Conservation (phyloP, 2,888 invertebrate species). For the Hydriomena furcata region DNA sequence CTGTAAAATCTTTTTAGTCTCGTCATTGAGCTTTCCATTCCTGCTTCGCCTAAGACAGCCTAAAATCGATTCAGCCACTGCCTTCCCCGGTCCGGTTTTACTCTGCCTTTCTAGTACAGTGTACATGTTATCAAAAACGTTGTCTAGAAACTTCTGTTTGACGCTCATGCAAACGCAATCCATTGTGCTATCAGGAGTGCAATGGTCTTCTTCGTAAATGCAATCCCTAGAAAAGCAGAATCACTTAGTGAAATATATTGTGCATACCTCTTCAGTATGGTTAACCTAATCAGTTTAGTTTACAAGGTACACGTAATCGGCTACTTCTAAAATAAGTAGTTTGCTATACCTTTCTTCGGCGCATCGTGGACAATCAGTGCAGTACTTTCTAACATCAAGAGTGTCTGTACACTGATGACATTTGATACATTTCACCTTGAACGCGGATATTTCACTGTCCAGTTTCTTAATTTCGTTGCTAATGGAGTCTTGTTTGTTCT, state of each 20-base stretch:
- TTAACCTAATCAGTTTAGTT: too few species aligned
- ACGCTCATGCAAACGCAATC: constrained; percentile 66
- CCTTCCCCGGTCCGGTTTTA: constrained; percentile 56
- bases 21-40: constrained; percentile 65
- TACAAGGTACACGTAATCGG: too few species aligned
- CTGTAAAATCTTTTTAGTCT: constrained; percentile 59
- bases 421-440: constrained; percentile 49
- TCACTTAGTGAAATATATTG: too few species aligned
- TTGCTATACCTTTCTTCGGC: constrained; percentile 37
- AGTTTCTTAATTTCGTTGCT: constrained; percentile 53
- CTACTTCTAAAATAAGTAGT: too few species aligned
- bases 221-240: constrained; percentile 45
- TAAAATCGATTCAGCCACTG: constrained; percentile 59
- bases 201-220: constrained; percentile 47
- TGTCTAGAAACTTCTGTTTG: constrained; percentile 67
- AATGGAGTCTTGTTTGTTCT: constrained; percentile 50
- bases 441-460: constrained; percentile 50
- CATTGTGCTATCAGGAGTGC: constrained; percentile 46
- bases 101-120: constrained; percentile 60
- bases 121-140: constrained; percentile 76
- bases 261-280: too few species aligned
- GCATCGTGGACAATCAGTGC: constrained; percentile 70
- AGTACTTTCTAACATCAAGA: constrained; percentile 54
- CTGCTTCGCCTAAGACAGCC: constrained; percentile 58
- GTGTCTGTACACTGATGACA: constrained; percentile 65